Conservation (phyloP, 2,797 vertebrate species). For the Sylvilagus floridanus region DNA sequence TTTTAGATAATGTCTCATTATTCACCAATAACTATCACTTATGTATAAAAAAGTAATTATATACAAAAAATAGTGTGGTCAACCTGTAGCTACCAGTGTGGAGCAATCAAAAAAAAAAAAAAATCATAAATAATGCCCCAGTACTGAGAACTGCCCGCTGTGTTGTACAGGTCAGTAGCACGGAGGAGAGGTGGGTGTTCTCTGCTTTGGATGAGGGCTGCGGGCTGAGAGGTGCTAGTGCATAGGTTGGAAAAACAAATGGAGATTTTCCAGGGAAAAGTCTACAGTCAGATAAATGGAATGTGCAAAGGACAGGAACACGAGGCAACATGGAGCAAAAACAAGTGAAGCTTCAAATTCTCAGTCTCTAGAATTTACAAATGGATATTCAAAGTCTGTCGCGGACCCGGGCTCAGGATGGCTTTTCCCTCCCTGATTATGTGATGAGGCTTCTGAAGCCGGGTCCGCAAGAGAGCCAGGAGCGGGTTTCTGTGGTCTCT, state of each 20-base stretch:
- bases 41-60: background rate
- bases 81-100: background rate
- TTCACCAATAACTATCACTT: background rate
- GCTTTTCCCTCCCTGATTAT: background rate
- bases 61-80: background rate
- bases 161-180: background rate
- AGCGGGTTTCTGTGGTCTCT: background rate
- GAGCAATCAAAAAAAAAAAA: background rate
- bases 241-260: background rate
- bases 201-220: background rate
- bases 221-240: rapidly evolving
- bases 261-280: background rate
- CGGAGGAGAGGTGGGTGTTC: background rate
- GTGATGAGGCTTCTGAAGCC: background rate
- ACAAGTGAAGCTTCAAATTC: background rate
- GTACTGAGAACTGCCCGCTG: background rate
- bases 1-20: background rate
- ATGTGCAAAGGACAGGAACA: background rate
- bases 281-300: background rate
- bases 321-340: background rate
- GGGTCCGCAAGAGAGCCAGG: background rate
- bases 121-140: no score
- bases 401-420: no score
- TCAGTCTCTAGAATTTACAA: background rate
- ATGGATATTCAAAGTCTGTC: background rate